Evolutionary conservation across 2,113 vertebrate genomes (phyloP).

Genomic region (Fregata magnificens): DNA sequence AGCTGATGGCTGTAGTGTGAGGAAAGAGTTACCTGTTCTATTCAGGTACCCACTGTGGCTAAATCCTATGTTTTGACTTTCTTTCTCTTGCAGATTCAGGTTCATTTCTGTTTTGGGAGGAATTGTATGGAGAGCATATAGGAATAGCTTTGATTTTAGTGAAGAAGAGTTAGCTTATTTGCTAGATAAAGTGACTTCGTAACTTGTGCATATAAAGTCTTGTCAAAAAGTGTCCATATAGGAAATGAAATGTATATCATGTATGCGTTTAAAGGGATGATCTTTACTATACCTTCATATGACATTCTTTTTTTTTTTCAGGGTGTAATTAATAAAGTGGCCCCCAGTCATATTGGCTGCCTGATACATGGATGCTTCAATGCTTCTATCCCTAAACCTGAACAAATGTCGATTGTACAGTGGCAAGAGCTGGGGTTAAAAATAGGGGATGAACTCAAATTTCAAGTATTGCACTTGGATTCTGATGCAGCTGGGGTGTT

Average conservation of each 20-base stretch:
- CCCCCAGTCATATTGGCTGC: slow-evolving; percentile 88
- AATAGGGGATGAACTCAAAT: slow-evolving; percentile 85
- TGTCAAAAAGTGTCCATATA: rapidly evolving
- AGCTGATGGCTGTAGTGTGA: neutral
- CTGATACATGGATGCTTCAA: slow-evolving; percentile 96
- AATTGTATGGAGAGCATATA: neutral
- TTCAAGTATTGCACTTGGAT: slow-evolving; percentile 88
- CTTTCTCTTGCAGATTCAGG: neutral
- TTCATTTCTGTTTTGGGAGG: neutral
- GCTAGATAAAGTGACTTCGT: neutral
- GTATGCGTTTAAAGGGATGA: neutral
- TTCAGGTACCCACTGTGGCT: neutral
- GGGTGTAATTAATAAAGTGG: slow-evolving; percentile 94
- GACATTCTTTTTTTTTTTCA: slow-evolving; percentile 37
- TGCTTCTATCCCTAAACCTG: slow-evolving; percentile 89
- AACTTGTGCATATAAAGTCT: neutral
- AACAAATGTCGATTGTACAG: slow-evolving; percentile 75
- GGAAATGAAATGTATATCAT: neutral
- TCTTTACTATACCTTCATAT: neutral
- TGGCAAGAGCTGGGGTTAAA: slow-evolving; percentile 83
- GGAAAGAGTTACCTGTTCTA: neutral
- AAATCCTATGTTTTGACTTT: neutral
- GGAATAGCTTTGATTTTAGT: neutral
- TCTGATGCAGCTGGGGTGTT: slow-evolving; percentile 89
- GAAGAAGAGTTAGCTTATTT: neutral